A percentile compares a stretch with the other conserved stretches of the same genome.
phyloP scores from a whole-genome alignment of 2,888 invertebrate species.

The Mythimna pallens region DNA sequence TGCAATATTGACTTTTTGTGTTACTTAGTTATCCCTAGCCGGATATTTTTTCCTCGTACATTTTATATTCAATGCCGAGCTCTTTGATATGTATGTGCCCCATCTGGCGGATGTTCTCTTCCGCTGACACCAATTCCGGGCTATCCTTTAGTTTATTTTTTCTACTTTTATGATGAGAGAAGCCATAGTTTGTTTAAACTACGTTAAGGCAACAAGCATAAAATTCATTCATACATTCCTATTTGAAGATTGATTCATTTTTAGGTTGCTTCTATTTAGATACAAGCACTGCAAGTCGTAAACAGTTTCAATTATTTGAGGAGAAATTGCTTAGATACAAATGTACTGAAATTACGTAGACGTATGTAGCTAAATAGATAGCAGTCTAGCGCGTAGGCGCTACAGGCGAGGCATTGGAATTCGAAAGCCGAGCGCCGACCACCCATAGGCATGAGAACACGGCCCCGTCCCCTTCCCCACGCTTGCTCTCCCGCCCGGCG shows the following conservation, averaged over 20 bases:
- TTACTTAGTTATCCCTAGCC: constrained; percentile 12
- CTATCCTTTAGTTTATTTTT: constrained; percentile 85
- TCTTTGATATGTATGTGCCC: constrained; percentile 75
- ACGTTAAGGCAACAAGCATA: constrained; percentile 68
- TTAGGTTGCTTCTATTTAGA: constrained; percentile 10
- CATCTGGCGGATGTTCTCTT: constrained; percentile 90
- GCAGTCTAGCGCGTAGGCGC: constrained; percentile 87
- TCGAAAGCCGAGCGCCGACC: constrained; percentile 90
- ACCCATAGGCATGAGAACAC: constrained; percentile 90
- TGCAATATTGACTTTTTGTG: constrained; percentile 7
- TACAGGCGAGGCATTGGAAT: constrained; percentile 89
- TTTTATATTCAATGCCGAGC: constrained; percentile 56
- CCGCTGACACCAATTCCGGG: constrained; percentile 87
- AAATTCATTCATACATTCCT: constrained; percentile 79
- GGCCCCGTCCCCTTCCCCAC: constrained; percentile 88
- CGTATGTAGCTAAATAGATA: constrained; percentile 74
- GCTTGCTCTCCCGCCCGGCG: constrained; percentile 82
- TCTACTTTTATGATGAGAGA: constrained; percentile 83
- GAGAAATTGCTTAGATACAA: constrained; percentile 46
- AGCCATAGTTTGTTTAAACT: constrained; percentile 78
- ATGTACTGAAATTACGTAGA: constrained; percentile 61
- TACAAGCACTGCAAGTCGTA: constrained; percentile 1
- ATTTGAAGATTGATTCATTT: constrained; percentile 40
- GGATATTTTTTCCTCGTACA: constrained; percentile 42
- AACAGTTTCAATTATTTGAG: constrained; percentile 33